Conservation (phyloP, 2,888 invertebrate genomes). For the Drosophila paucipuncta region DNA sequence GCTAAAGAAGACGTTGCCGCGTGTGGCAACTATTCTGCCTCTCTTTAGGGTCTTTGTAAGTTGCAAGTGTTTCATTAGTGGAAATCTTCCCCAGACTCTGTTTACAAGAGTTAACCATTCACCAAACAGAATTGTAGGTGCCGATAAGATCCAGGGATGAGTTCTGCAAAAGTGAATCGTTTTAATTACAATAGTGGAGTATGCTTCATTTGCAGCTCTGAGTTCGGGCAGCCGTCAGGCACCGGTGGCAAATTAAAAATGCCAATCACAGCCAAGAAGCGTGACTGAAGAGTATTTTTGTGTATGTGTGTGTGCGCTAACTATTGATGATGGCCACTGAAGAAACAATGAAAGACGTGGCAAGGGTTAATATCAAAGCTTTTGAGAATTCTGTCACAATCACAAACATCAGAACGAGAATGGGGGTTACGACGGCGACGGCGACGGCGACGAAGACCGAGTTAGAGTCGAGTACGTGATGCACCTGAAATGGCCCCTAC, state of each 20-base stretch:
- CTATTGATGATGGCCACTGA: constrained; percentile 41
- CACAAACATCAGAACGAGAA: constrained; percentile 3
- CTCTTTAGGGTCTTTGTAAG: constrained; percentile 3
- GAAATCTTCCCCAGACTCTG: constrained; percentile 18
- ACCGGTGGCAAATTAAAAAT: constrained; percentile 57
- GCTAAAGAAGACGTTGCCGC: not conserved
- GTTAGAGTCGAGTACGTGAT: constrained; percentile 50
- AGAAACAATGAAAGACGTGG: constrained; percentile 42
- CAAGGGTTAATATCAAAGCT: constrained; percentile 32
- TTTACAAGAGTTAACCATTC: constrained; percentile 18
- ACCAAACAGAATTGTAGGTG: not conserved
- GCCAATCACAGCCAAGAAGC: constrained; percentile 60
- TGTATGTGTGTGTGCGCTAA: constrained; percentile 24
- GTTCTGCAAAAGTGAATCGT: constrained; percentile 44
- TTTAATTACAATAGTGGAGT: constrained; percentile 48
- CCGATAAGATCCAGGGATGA: constrained; percentile 14
- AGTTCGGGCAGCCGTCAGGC: constrained; percentile 36
- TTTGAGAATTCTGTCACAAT: constrained; percentile 45
- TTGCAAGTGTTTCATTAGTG: constrained; percentile 32
- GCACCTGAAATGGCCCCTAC: constrained; percentile 37
- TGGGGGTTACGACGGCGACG: not conserved
- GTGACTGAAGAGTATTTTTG: constrained; percentile 27
- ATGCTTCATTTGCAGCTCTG: constrained; percentile 13
- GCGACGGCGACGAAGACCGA: constrained; percentile 4
- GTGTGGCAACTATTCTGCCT: not conserved